These are phyloP conservation scores for Chauna torquata DNA, from an alignment of 2,113 vertebrate species.

Conservation along the genomic window DNA sequence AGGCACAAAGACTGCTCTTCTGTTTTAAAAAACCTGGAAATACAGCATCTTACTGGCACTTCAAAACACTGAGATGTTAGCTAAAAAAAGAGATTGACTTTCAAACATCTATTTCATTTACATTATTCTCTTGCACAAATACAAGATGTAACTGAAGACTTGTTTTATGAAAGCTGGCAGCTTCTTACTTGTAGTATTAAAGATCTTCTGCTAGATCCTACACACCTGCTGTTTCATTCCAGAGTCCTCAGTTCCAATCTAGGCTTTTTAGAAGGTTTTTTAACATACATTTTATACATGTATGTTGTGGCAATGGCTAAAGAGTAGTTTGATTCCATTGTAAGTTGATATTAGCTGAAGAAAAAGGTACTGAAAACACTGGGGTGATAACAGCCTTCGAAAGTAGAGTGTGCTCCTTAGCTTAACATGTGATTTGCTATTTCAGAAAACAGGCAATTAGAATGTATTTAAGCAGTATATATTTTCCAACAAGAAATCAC, in stretches of 20 bases:
- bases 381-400: rapidly evolving
- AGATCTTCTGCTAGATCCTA: not conserved
- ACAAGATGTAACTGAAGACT: not conserved
- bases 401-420: not conserved
- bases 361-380: not conserved
- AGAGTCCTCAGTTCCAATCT: not conserved
- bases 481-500: rapidly evolving
- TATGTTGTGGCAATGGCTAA: not conserved
- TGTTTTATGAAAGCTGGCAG: not conserved
- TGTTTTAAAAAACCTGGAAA: not conserved
- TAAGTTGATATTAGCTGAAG: not conserved
- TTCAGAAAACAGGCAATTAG: rapidly evolving
- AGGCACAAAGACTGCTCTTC: not conserved
- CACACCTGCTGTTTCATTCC: not conserved
- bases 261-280: not conserved
- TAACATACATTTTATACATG: not conserved
- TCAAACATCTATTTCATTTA: not conserved
- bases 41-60: not conserved
- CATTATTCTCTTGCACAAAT: not conserved
- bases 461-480: rapidly evolving
- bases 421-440: not conserved
- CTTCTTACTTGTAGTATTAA: not conserved
- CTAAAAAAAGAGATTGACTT: not conserved
- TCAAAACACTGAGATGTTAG: not conserved
- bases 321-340: not conserved